These are phyloP conservation scores for Megalops cyprinoides DNA, from an alignment of 2,797 vertebrate genomes.

Conservation along the genomic window DNA sequence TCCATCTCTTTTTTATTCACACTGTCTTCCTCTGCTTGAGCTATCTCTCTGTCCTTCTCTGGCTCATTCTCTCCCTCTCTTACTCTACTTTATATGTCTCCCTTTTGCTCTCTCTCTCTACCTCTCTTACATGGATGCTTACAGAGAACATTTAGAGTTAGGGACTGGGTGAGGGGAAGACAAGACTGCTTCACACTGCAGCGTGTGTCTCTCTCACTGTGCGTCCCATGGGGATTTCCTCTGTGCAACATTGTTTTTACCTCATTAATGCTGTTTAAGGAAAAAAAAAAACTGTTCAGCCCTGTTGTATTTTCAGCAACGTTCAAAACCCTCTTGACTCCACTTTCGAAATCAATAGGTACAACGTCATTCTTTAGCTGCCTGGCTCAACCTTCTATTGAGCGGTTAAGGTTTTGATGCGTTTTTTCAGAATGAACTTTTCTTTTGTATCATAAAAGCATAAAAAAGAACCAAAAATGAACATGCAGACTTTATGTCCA, in stretches of 20 bases:
- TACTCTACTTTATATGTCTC: no score
- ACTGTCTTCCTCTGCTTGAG: no score
- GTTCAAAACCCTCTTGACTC: not conserved
- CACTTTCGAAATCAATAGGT: not conserved
- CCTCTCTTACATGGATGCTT: no score
- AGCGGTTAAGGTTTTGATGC: not conserved
- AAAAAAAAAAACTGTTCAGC: not conserved
- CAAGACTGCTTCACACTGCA: not conserved
- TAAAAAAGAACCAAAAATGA: no score
- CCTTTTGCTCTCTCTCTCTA: no score
- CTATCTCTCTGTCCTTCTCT: no score
- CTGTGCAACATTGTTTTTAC: not conserved
- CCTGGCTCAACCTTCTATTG: not conserved
- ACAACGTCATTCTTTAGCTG: not conserved
- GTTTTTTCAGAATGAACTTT: not conserved
- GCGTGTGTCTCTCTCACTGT: not conserved
- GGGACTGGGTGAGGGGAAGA: not conserved
- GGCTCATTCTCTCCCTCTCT: no score
- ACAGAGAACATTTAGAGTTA: no score
- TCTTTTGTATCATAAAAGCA: no score
- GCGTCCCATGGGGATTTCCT: not conserved
- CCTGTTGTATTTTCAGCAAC: not conserved
- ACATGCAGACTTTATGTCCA: no score
- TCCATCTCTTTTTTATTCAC: no score
- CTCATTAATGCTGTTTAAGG: not conserved